phyloP scores from a whole-genome alignment of 2,888 invertebrate species.

The Lycaena phlaeas region DNA sequence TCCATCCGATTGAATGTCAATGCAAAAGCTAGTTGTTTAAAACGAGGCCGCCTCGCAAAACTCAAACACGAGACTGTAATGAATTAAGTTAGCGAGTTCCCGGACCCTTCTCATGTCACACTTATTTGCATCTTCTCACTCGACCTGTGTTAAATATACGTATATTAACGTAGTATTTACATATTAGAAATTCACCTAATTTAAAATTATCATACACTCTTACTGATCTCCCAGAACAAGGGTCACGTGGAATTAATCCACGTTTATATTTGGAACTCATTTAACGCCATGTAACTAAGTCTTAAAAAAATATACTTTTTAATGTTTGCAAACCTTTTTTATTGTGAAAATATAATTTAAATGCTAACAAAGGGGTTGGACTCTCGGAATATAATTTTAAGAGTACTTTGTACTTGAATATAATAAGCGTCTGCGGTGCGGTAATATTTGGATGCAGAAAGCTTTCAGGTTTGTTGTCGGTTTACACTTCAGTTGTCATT shows the following conservation, averaged over 20 bases:
- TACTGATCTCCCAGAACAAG: too few relatives aligned
- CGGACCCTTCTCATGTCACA: constrained; percentile 43
- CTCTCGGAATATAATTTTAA: too few relatives aligned
- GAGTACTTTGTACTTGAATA: background rate
- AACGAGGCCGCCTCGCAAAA: constrained; percentile 36
- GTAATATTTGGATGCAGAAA: background rate
- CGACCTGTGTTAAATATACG: constrained; percentile 3
- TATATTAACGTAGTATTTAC: constrained; percentile 6
- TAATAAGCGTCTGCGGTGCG: background rate
- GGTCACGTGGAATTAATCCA: too few relatives aligned
- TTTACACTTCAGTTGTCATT: constrained; percentile 8
- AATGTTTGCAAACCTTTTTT: too few relatives aligned
- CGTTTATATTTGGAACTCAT: too few relatives aligned
- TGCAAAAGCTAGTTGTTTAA: constrained; percentile 11
- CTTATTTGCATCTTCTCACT: constrained; percentile 27
- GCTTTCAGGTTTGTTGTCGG: constrained; percentile 6
- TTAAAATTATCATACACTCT: background rate
- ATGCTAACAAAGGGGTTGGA: too few relatives aligned
- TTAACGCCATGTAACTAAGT: too few relatives aligned
- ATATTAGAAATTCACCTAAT: constrained; percentile 4
- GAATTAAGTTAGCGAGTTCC: constrained; percentile 66
- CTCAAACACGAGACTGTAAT: constrained; percentile 62
- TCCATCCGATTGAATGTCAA: constrained; percentile 6
- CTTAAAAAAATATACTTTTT: too few relatives aligned
- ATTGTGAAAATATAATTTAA: too few relatives aligned